Base-by-base conservation (phyloP, 1,140 invertebrate genomes). In the Drosophila suzukii region DNA sequence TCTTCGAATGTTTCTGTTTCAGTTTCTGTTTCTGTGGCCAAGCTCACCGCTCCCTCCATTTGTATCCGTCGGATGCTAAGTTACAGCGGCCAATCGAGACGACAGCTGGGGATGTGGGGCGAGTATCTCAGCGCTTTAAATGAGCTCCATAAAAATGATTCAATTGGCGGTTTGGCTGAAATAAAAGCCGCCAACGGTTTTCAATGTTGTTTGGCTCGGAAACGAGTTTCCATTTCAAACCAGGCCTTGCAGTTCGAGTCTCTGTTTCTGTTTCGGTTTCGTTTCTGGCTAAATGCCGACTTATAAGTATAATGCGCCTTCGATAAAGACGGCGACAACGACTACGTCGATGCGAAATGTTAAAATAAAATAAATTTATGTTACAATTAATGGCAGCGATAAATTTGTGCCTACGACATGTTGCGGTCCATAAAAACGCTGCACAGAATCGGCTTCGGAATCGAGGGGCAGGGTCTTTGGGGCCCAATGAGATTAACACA, bases 361-460 rank as follows among this genome's bases (percentile, higher is more conserved):
- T 84, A 89, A 89, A 89, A 89, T 89, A 90, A 89, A 89, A 89
- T 65, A 84, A 89, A 89, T 89, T 89, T 90, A 89, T 90, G 84
- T 89, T 89, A 86, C 84, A 89, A 89, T 89, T 89, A 89, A 89
- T 84, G 81, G 70, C 59, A n/a, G 41, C 84, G 66, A 84, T 89
- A 89, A 89, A 89, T 53, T 81, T 53, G 74, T 63, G 76, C 77
- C 84, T 89, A 84, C 80, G 76, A 84, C 80, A 81, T 88, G 68
- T 84, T 80, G 73, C 66, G 73, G 72, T 72, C 80, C 67, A 76
- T 71, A 88, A 88, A 79, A 68, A 53, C 57, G 61, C 24, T 76
- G 51, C 60, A 57, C 8, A 47, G 61, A 49, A 30, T 15, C 61
- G 47, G 43, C 36, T 15, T 44, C 53, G 8, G 47, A 32, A n/a